These are phyloP conservation scores for Brachyptera risi DNA, from an alignment of 2,888 invertebrate genomes.

Conservation along the genomic window DNA sequence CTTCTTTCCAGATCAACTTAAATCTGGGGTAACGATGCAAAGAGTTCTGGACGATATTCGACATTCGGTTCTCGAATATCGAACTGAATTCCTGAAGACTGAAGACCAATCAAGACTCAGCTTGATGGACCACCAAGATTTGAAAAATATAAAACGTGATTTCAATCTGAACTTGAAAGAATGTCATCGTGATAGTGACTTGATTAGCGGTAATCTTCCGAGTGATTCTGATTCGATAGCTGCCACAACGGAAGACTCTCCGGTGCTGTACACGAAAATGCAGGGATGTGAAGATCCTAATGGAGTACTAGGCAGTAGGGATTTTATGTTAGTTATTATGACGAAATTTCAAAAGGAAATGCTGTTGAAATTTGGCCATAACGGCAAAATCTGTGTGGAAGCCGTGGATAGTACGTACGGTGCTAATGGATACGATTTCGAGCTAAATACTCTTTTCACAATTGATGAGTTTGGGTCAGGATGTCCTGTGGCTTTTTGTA, in stretches of 20 bases:
- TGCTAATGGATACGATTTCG: background rate
- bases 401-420: background rate
- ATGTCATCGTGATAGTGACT: background rate
- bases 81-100: no score
- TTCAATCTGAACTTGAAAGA: background rate
- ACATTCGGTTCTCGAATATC: background rate
- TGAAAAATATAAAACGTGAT: background rate
- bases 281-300: background rate
- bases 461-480: background rate
- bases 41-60: background rate
- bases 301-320: background rate
- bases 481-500: background rate
- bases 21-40: background rate
- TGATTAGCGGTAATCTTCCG: background rate
- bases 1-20: background rate
- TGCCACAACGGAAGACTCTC: background rate
- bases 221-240: background rate
- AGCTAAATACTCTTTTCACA: background rate
- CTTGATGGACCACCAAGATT: background rate
- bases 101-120: background rate
- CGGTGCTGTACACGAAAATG: background rate
- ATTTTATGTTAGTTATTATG: background rate
- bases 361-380: background rate
- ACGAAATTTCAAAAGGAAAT: background rate
- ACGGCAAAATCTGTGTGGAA: background rate